A percentile compares a stretch with the other conserved stretches of the same genome.
Conservation (phyloP, 1,140 invertebrate genomes). For the Heliconius nattereri region DNA sequence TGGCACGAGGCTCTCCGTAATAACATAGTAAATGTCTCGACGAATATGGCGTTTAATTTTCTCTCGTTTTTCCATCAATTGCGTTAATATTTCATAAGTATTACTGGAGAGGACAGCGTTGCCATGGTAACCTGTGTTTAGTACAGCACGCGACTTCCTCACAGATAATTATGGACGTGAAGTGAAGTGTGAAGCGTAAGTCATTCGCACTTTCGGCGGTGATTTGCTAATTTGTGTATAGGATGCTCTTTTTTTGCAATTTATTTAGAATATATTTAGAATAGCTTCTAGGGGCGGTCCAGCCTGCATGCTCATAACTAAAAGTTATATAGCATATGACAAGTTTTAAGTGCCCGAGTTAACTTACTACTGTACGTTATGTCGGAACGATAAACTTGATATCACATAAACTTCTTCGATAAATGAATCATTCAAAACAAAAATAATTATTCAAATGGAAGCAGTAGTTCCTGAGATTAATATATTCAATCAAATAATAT, state of each 20-base stretch:
- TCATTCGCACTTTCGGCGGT: slow-evolving; percentile 42
- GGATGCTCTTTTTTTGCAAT: slow-evolving; percentile 30
- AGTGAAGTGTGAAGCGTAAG: slow-evolving; percentile 46
- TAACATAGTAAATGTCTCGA: background rate
- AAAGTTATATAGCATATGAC: too few relatives aligned
- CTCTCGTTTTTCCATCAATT: slow-evolving; percentile 9
- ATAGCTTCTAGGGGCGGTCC: background rate
- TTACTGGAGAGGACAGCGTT: background rate
- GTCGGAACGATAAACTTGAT: too few relatives aligned
- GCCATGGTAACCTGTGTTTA: slow-evolving; percentile 43
- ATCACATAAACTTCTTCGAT: too few relatives aligned
- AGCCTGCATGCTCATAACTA: too few relatives aligned
- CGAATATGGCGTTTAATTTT: slow-evolving; percentile 9
- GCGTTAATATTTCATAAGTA: background rate
- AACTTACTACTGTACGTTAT: too few relatives aligned
- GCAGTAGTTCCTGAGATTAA: too few relatives aligned
- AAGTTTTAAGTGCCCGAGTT: too few relatives aligned
- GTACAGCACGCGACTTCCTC: slow-evolving; percentile 56
- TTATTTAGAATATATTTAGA: background rate
- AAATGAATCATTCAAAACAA: too few relatives aligned
- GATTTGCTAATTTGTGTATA: slow-evolving; percentile 49
- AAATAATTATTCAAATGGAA: too few relatives aligned
- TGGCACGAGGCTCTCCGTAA: background rate
- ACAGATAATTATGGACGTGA: slow-evolving; percentile 34
- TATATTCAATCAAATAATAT: too few relatives aligned